Evolutionary conservation across 2,888 invertebrate species (phyloP).

Genomic region (Bombylius discolor): DNA sequence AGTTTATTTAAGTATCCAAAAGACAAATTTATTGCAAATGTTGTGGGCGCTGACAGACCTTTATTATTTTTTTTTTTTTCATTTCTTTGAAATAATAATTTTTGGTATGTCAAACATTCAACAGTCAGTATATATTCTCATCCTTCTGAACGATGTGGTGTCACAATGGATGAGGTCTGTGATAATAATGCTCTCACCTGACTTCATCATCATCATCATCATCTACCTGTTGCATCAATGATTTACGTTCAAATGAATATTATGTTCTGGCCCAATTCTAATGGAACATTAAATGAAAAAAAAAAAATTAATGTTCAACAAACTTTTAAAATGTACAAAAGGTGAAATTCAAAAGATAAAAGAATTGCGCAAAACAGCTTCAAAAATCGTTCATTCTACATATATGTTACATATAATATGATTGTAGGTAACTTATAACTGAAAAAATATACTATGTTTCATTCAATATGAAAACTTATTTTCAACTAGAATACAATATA

Average conservation of each 20-base stretch:
- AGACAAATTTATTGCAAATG: slow-evolving; percentile 13
- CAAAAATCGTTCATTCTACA: too few relatives aligned
- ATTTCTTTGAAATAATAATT: too few relatives aligned
- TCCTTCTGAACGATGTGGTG: not conserved
- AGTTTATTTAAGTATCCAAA: not conserved
- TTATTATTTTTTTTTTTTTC: not conserved
- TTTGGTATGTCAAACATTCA: too few relatives aligned
- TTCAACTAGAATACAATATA: too few relatives aligned
- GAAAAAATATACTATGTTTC: too few relatives aligned
- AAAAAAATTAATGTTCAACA: too few relatives aligned
- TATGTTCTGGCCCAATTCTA: slow-evolving; percentile 9
- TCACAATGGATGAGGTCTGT: not conserved
- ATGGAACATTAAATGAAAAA: slow-evolving; percentile 2
- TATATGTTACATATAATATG: too few relatives aligned
- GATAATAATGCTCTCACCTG: slow-evolving; percentile 5
- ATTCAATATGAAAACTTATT: too few relatives aligned
- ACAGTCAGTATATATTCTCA: not conserved
- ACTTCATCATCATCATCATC: not conserved
- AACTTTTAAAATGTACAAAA: too few relatives aligned
- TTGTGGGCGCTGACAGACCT: slow-evolving; percentile 12
- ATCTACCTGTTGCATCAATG: slow-evolving; percentile 7
- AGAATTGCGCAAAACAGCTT: too few relatives aligned
- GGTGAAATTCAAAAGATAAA: too few relatives aligned
- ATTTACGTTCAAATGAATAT: slow-evolving; percentile 1
- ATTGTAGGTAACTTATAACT: too few relatives aligned